phyloP scores from a whole-genome alignment of 2,113 vertebrate species.

The Nothobranchius furzeri region DNA sequence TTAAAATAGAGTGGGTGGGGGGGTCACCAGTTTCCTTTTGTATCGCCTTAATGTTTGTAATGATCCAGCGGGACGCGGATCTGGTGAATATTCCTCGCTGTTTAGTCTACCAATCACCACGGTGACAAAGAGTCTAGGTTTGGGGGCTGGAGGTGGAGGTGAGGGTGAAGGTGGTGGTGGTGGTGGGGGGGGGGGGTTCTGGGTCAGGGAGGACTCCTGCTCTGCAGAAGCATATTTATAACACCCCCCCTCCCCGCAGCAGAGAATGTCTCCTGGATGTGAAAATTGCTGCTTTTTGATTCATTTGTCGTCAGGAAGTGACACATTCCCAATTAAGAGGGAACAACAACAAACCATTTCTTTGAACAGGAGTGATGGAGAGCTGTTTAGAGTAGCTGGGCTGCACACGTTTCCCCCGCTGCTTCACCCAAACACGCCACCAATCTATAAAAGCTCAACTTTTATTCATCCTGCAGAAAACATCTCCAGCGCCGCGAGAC shows the following conservation, averaged over 20 bases:
- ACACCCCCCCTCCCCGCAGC: neutral
- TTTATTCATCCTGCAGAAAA: too few species aligned
- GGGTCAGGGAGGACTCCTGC: conserved; percentile 29
- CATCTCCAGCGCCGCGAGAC: too few species aligned
- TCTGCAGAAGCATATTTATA: conserved; percentile 1
- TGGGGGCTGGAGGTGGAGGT: conserved; percentile 29
- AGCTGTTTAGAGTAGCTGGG: conserved; percentile 2
- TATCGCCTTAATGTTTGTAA: conserved; percentile 67
- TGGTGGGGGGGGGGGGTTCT: conserved; percentile 31
- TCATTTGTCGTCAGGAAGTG: conserved; percentile 32
- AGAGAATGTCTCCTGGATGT: conserved; percentile 13
- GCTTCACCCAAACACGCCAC: neutral
- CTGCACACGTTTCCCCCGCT: conserved; percentile 4
- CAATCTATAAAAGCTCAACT: too few species aligned
- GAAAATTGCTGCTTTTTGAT: conserved; percentile 18
- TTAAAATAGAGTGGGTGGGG: conserved; percentile 55
- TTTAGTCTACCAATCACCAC: conserved; percentile 95
- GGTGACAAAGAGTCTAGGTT: conserved; percentile 89
- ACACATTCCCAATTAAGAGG: conserved; percentile 34
- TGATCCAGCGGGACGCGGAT: conserved; percentile 63
- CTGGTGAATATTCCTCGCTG: conserved; percentile 81
- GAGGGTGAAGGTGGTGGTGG: conserved; percentile 13
- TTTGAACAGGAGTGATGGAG: conserved; percentile 4
- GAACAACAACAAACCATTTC: conserved; percentile 25
- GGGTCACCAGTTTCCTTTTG: conserved; percentile 55